A percentile compares a stretch with the other conserved stretches of the same genome.
Conservation (phyloP, 2,113 vertebrate genomes). For the Neolamprologus falcicula region DNA sequence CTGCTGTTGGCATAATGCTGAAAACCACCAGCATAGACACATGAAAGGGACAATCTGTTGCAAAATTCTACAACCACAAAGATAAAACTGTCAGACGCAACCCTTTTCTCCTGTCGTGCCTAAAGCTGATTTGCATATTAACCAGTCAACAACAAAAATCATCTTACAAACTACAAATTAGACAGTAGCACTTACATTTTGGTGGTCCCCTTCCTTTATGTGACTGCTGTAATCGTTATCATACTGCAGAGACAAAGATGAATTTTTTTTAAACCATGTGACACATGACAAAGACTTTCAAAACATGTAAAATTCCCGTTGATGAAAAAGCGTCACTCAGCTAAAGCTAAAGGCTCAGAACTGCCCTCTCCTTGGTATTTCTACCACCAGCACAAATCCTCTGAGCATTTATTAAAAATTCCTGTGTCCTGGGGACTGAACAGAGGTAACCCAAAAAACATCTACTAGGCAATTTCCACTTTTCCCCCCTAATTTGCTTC, state of each 20-base stretch:
- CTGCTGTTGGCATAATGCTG: not conserved
- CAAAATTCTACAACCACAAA: not conserved
- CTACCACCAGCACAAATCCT: not conserved
- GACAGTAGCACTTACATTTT: conserved; percentile 28
- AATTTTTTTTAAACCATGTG: not conserved
- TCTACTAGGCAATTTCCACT: not conserved
- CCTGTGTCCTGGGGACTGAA: conserved; percentile 24
- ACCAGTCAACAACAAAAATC: not conserved
- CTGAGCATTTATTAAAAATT: conserved; percentile 54
- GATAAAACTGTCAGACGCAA: not conserved
- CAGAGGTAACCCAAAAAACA: not conserved
- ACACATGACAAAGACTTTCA: not conserved
- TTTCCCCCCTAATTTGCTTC: not conserved
- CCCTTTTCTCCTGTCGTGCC: not conserved
- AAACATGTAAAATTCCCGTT: not conserved
- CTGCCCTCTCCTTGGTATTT: not conserved
- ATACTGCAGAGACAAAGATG: conserved; percentile 7
- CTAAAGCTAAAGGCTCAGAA: not conserved
- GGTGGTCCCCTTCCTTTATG: not conserved
- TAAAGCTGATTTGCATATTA: not conserved
- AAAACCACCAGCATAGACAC: not conserved
- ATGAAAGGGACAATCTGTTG: not conserved
- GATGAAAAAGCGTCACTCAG: not conserved
- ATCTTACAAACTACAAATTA: accelerated
- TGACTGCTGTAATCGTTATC: not conserved